Percentiles rank a stretch among this genome's conserved stretches.
Conservation (phyloP, 2,797 vertebrate genomes). For the Threskiornis aethiopicus region DNA sequence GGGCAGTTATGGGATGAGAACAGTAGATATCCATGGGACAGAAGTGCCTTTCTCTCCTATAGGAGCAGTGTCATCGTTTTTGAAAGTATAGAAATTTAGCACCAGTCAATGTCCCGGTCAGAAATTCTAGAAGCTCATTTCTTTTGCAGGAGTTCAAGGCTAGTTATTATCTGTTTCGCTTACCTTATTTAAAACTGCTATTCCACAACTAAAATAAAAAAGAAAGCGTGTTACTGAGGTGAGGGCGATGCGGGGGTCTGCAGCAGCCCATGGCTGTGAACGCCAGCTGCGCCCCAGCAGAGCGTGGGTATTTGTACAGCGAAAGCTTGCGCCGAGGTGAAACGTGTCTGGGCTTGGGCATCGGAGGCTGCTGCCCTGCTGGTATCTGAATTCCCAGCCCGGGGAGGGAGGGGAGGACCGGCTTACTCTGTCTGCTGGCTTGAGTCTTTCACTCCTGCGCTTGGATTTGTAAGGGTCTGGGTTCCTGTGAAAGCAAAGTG, state of each 20-base stretch:
- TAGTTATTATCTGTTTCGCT: background rate
- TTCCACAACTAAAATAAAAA: conserved; percentile 65
- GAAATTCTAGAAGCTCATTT: background rate
- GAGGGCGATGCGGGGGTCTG: rapidly evolving
- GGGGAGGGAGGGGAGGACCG: background rate
- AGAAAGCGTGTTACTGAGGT: background rate
- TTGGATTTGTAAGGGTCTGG: conserved; percentile 55
- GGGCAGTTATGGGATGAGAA: background rate
- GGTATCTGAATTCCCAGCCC: rapidly evolving
- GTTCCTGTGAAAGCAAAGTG: conserved; percentile 58
- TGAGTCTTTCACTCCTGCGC: conserved; percentile 54
- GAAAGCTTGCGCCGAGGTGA: background rate
- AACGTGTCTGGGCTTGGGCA: rapidly evolving
- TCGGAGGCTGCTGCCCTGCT: rapidly evolving
- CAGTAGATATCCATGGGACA: background rate
- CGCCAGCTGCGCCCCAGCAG: background rate
- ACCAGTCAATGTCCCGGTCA: background rate
- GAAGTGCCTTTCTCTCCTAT: background rate
- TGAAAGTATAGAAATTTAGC: background rate
- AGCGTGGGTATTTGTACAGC: rapidly evolving
- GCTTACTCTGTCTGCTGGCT: conserved; percentile 82
- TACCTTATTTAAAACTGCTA: conserved; percentile 77
- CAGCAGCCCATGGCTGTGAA: background rate
- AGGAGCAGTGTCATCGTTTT: background rate
- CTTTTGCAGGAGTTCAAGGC: background rate